A percentile compares a stretch with the other conserved stretches of the same genome.
phyloP scores from a whole-genome alignment of 2,113 vertebrate species.

The Chauna torquata region DNA sequence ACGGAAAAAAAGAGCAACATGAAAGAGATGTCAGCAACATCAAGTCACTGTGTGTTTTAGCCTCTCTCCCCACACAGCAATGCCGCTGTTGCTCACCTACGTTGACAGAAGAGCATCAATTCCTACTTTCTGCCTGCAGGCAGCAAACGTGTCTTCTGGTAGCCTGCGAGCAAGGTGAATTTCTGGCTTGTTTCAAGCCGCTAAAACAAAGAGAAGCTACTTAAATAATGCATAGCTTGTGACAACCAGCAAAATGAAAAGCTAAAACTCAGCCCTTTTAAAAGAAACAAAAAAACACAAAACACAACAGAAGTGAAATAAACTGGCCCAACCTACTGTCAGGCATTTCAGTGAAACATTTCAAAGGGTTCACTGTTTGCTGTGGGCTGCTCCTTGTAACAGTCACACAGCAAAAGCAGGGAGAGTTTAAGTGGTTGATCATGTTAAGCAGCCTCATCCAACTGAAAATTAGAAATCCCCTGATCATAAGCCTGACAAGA shows the following conservation, averaged over 20 bases:
- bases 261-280: neutral
- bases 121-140: conserved; percentile 31
- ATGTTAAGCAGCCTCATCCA: neutral
- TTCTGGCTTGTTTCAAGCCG: conserved; percentile 26
- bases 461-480: neutral
- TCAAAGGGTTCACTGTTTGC: neutral
- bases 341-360: neutral
- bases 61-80: conserved; percentile 10
- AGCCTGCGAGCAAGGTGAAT: conserved; percentile 53
- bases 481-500: neutral
- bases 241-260: conserved; percentile 20
- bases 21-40: conserved; percentile 44
- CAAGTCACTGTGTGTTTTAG: neutral
- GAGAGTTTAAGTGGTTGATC: neutral
- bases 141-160: conserved; percentile 40
- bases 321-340: neutral
- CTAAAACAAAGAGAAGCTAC: conserved; percentile 46
- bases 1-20: neutral
- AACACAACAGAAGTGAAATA: neutral
- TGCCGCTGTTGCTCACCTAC: conserved; percentile 28
- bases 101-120: conserved; percentile 27
- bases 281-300: neutral
- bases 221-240: conserved; percentile 59
- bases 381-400: conserved; percentile 10
- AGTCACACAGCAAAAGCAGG: neutral